A percentile compares a stretch with the other conserved stretches of the same genome.
Evolutionary conservation across 2,888 invertebrate species (phyloP).

Genomic region (Flexamia atlantica): DNA sequence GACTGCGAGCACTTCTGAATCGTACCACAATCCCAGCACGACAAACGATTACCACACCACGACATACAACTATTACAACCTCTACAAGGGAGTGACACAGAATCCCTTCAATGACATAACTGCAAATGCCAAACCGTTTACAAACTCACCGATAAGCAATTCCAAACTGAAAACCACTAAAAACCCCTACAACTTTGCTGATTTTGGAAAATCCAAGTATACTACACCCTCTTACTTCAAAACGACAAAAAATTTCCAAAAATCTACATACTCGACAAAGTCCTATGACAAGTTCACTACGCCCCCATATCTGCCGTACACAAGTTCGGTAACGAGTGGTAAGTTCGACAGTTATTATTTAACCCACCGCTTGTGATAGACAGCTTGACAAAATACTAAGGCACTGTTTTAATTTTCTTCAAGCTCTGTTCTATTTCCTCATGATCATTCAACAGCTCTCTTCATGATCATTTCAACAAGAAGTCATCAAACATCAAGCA

Average conservation of each 20-base stretch:
- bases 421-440: slow-evolving; percentile 25
- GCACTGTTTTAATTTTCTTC: slow-evolving; percentile 32
- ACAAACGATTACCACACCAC: slow-evolving; percentile 61
- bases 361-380: not conserved
- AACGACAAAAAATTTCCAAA: slow-evolving; percentile 51
- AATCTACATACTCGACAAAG: slow-evolving; percentile 56
- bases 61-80: slow-evolving; percentile 56
- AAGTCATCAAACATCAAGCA: not conserved
- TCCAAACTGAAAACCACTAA: slow-evolving; percentile 76
- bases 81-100: slow-evolving; percentile 62
- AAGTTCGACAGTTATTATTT: slow-evolving; percentile 25
- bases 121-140: slow-evolving; percentile 26
- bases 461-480: slow-evolving; percentile 41
- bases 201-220: slow-evolving; percentile 71
- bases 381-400: slow-evolving; percentile 24
- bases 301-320: slow-evolving; percentile 36
- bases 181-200: slow-evolving; percentile 76
- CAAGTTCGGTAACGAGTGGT: slow-evolving; percentile 34
- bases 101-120: slow-evolving; percentile 50
- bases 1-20: slow-evolving; percentile 60
- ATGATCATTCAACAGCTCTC: not conserved
- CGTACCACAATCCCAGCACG: slow-evolving; percentile 53
- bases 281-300: slow-evolving; percentile 25
- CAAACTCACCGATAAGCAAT: not conserved
- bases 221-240: slow-evolving; percentile 59